These are phyloP conservation scores for Sebastes reedi DNA, from an alignment of 2,797 vertebrate genomes.

Conservation along the genomic window DNA sequence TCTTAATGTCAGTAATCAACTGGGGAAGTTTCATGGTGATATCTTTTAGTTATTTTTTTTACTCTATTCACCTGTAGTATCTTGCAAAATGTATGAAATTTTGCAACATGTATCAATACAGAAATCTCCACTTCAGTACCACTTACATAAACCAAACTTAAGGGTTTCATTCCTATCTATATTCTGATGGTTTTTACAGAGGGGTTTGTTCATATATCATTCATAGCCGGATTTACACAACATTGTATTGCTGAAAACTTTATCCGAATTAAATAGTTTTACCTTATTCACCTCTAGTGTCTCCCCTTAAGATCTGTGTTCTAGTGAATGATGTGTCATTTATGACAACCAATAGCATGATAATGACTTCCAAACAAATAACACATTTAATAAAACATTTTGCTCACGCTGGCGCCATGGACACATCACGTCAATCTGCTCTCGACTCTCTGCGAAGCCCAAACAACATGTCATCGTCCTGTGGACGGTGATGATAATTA, in stretches of 20 bases:
- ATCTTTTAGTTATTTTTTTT: background rate
- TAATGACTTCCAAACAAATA: slow-evolving; percentile 8
- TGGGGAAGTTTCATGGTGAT: background rate
- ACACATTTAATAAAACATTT: background rate
- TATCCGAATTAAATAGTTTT: too few species aligned
- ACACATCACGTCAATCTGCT: slow-evolving; percentile 24
- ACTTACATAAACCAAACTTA: too few species aligned
- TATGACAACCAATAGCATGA: background rate
- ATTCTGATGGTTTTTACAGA: too few species aligned
- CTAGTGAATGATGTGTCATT: background rate
- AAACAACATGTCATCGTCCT: slow-evolving; percentile 21
- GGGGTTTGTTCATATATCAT: too few species aligned
- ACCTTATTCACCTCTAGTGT: too few species aligned
- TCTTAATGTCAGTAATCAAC: background rate
- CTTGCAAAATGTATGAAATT: too few species aligned
- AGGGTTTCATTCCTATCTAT: too few species aligned
- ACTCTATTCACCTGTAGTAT: background rate
- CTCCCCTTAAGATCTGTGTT: background rate
- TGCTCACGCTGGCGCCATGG: slow-evolving; percentile 17
- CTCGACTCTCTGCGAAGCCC: slow-evolving; percentile 22
- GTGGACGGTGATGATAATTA: slow-evolving; percentile 38
- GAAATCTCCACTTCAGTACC: too few species aligned
- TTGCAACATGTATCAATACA: background rate
- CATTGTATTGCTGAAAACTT: too few species aligned
- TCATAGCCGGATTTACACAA: too few species aligned